Conservation (phyloP, 2,888 invertebrate genomes). For the Frankliniella intonsa region DNA sequence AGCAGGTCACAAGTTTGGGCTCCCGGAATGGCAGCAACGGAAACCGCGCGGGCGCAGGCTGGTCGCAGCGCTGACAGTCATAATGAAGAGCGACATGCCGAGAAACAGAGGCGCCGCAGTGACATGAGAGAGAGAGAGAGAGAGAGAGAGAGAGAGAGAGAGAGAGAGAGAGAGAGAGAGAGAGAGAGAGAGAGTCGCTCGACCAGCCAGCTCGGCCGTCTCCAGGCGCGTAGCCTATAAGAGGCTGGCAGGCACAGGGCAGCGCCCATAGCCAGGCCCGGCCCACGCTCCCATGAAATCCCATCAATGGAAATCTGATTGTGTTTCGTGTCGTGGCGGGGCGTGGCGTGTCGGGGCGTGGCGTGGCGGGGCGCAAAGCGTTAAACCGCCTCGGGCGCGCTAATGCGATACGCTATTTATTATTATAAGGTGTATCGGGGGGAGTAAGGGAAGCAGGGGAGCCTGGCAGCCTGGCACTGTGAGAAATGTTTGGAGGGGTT, state of each 20-base stretch:
- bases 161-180: too few species aligned
- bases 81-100: neutral
- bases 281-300: neutral
- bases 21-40: neutral
- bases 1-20: neutral
- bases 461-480: too few species aligned
- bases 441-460: neutral
- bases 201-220: neutral
- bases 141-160: too few species aligned
- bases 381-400: too few species aligned
- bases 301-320: conserved; percentile 17
- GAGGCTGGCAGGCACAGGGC: too few species aligned
- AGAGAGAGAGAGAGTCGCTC: too few species aligned
- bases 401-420: too few species aligned
- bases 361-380: neutral
- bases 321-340: neutral
- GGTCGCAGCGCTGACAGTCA: neutral
- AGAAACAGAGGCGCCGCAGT: too few species aligned
- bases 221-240: neutral
- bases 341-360: neutral
- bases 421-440: neutral
- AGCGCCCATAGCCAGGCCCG: neutral
- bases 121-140: too few species aligned
- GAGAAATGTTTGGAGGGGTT: too few species aligned
- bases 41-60: neutral